Conservation (phyloP, 1,140 invertebrate genomes). For the Trachymyrmex septentrionalis region DNA sequence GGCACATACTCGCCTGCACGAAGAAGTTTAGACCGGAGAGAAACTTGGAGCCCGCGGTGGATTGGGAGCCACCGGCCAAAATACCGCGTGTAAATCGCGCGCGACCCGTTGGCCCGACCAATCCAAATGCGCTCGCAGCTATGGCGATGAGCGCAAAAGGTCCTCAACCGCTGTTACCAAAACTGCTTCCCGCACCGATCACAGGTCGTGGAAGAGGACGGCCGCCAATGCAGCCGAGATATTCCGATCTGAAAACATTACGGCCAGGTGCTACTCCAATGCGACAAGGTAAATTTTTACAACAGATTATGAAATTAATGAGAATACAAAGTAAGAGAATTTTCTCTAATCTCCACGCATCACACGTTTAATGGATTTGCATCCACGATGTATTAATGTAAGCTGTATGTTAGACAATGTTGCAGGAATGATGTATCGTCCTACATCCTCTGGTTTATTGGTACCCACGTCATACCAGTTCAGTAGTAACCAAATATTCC, state of each 20-base stretch:
- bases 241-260: conserved; percentile 82
- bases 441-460: conserved; percentile 87
- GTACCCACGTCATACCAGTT: conserved; percentile 88
- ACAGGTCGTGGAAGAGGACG: conserved; percentile 84
- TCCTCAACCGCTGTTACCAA: conserved; percentile 87
- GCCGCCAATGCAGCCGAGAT: conserved; percentile 85
- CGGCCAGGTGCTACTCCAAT: conserved; percentile 80
- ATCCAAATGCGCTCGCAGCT: conserved; percentile 84
- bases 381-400: conserved; percentile 26
- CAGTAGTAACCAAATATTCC: conserved; percentile 88
- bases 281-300: conserved; percentile 78
- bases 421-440: conserved; percentile 88
- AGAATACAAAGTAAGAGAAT: neutral
- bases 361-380: neutral
- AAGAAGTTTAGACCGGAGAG: conserved; percentile 96
- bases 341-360: conserved; percentile 22
- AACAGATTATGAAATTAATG: neutral
- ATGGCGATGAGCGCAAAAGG: conserved; percentile 84
- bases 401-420: conserved; percentile 81
- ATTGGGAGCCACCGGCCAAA: conserved; percentile 97
- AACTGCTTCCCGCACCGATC: conserved; percentile 84
- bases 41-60: conserved; percentile 93
- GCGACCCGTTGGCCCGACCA: conserved; percentile 84
- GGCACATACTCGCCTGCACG: conserved; percentile 95
- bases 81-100: conserved; percentile 91